phyloP scores from a whole-genome alignment of 2,888 invertebrate species.

The Morpho helenor region DNA sequence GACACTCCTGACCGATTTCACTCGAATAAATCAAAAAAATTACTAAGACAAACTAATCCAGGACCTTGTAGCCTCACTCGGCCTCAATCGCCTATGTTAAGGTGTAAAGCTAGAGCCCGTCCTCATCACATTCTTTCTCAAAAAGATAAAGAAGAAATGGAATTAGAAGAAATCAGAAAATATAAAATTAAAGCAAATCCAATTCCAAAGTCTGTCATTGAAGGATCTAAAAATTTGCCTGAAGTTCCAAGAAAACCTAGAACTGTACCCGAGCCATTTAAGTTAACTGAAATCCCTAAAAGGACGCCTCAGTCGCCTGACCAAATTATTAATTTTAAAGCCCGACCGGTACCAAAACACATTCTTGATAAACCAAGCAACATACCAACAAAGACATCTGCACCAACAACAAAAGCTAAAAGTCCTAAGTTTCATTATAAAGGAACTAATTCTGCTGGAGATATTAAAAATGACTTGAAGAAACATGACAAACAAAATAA shows the following conservation, averaged over 20 bases:
- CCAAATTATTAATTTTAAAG: conserved; percentile 70
- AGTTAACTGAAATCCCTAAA: conserved; percentile 78
- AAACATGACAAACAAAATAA: conserved; percentile 18
- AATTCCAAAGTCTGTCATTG: conserved; percentile 79
- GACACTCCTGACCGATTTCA: conserved; percentile 80
- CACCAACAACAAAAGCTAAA: conserved; percentile 47
- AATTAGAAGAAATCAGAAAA: conserved; percentile 82
- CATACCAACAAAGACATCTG: conserved; percentile 47
- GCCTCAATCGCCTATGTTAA: conserved; percentile 75
- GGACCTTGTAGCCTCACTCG: conserved; percentile 52
- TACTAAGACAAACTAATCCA: conserved; percentile 29
- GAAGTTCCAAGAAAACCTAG: conserved; percentile 72
- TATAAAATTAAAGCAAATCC: conserved; percentile 84
- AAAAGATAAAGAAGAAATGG: conserved; percentile 80
- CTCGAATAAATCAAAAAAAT: conserved; percentile 45
- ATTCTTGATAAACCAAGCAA: conserved; percentile 62
- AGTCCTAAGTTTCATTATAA: conserved; percentile 61
- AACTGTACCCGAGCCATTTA: conserved; percentile 82
- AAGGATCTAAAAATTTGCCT: conserved; percentile 68
- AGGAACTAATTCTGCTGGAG: conserved; percentile 42
- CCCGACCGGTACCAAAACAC: conserved; percentile 80
- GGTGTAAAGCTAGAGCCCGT: conserved; percentile 77
- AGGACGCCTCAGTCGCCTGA: conserved; percentile 46
- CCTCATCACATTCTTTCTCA: conserved; percentile 74
- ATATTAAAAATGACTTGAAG: conserved; percentile 34